phyloP scores from a whole-genome alignment of 2,113 vertebrate genomes.

The Recurvirostra avosetta region DNA sequence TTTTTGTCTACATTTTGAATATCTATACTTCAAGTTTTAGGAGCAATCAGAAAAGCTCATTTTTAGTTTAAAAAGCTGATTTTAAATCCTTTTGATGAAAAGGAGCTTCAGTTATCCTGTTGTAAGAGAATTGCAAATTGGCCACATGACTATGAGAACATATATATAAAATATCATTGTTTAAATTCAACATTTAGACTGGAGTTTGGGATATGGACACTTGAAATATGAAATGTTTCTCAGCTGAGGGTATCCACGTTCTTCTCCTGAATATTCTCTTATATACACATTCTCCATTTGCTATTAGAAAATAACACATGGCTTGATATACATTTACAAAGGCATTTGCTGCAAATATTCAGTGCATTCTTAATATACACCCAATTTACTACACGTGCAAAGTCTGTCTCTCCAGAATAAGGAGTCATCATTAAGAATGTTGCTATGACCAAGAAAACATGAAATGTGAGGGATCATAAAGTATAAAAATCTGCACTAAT shows the following conservation, averaged over 20 bases:
- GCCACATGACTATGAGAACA: background rate
- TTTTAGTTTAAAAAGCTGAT: background rate
- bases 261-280: background rate
- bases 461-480: background rate
- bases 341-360: background rate
- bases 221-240: background rate
- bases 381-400: background rate
- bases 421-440: background rate
- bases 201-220: background rate
- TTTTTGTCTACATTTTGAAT: background rate
- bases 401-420: background rate
- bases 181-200: background rate
- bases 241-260: background rate
- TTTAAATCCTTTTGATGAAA: background rate
- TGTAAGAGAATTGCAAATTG: background rate
- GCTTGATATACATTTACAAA: background rate
- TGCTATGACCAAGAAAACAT: background rate
- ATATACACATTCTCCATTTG: background rate
- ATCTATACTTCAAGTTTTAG: background rate
- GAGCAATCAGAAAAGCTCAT: fast-evolving
- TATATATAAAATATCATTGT: background rate
- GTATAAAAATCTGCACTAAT: background rate
- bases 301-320: background rate
- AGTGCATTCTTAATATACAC: background rate
- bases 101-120: background rate